These are phyloP conservation scores for Aplysina aerophoba DNA, from an alignment of 37 sponge, comb jelly and placozoan genomes.

Conservation along the genomic window DNA sequence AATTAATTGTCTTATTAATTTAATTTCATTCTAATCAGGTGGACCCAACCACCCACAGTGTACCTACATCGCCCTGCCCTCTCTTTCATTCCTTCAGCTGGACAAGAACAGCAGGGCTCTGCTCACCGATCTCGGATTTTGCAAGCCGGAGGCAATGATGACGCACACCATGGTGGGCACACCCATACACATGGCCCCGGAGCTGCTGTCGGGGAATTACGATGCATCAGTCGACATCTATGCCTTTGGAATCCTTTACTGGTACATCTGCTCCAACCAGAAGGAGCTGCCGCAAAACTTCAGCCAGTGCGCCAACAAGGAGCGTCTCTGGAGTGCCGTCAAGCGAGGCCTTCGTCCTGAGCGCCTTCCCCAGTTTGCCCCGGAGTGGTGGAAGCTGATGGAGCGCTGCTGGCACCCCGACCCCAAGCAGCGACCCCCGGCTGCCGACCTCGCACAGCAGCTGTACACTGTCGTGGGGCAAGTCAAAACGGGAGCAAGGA, in stretches of 20 bases:
- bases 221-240: constrained; percentile 95
- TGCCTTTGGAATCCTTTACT: constrained; percentile 98
- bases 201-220: constrained; percentile 90
- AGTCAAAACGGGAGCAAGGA: neutral
- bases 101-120: constrained; percentile 82
- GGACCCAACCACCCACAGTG: neutral
- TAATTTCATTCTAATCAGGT: neutral
- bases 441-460: constrained; percentile 72
- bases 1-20: no score
- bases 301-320: constrained; percentile 87
- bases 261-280: constrained; percentile 86
- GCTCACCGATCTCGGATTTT: constrained; percentile 98
- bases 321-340: constrained; percentile 86
- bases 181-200: constrained; percentile 99
- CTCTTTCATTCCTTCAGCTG: constrained; percentile 61
- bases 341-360: constrained; percentile 92
- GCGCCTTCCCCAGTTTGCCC: constrained; percentile 72
- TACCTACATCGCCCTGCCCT: neutral
- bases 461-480: constrained; percentile 57
- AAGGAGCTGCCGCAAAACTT: constrained; percentile 69
- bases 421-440: constrained; percentile 61
- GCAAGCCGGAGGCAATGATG: constrained; percentile 99
- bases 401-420: constrained; percentile 85
- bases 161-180: constrained; percentile 96
- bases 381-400: constrained; percentile 90